Percentiles rank a stretch among this genome's conserved stretches.
Evolutionary conservation across 1,140 invertebrate genomes (phyloP).

Genomic region (Conus betulinus): DNA sequence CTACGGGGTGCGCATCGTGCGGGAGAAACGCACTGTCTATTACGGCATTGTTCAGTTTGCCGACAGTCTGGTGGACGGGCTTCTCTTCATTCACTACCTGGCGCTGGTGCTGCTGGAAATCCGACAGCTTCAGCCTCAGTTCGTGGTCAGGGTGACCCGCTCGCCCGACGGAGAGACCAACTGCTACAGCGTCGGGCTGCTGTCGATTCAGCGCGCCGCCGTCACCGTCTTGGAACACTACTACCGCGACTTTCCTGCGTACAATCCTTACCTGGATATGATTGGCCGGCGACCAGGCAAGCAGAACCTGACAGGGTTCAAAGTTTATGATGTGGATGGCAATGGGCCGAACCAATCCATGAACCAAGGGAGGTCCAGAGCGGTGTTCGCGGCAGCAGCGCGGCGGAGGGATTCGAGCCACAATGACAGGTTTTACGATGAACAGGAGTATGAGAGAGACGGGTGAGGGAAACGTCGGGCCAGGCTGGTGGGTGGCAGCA

Average conservation of each 20-base stretch:
- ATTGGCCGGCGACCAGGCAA: conserved; percentile 63
- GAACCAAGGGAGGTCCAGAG: conserved; percentile 75
- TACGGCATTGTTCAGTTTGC: conserved; percentile 90
- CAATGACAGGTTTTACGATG: conserved; percentile 96
- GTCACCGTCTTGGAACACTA: conserved; percentile 96
- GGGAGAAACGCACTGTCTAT: conserved; percentile 55
- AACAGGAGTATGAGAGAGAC: conserved; percentile 96
- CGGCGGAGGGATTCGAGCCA: conserved; percentile 89
- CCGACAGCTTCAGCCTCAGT: conserved; percentile 90
- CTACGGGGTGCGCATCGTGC: conserved; percentile 88
- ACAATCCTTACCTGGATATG: conserved; percentile 91
- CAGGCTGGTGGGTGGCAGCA: conserved; percentile 89
- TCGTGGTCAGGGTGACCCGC: conserved; percentile 92
- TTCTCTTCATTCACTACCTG: conserved; percentile 96
- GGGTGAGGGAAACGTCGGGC: conserved; percentile 94
- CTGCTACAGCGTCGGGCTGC: conserved; percentile 89
- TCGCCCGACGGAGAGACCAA: conserved; percentile 91
- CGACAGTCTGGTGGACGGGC: conserved; percentile 91
- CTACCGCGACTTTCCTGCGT: conserved; percentile 96
- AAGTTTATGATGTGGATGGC: conserved; percentile 97
- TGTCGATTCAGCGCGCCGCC: conserved; percentile 95
- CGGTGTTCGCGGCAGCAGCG: conserved; percentile 79
- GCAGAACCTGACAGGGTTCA: conserved; percentile 82
- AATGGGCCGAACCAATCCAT: conserved; percentile 73
- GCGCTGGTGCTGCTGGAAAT: conserved; percentile 95